A percentile compares a stretch with the other conserved stretches of the same genome.
Evolutionary conservation across 2,797 vertebrate species (phyloP).

Genomic region (Lepus oiostolus): DNA sequence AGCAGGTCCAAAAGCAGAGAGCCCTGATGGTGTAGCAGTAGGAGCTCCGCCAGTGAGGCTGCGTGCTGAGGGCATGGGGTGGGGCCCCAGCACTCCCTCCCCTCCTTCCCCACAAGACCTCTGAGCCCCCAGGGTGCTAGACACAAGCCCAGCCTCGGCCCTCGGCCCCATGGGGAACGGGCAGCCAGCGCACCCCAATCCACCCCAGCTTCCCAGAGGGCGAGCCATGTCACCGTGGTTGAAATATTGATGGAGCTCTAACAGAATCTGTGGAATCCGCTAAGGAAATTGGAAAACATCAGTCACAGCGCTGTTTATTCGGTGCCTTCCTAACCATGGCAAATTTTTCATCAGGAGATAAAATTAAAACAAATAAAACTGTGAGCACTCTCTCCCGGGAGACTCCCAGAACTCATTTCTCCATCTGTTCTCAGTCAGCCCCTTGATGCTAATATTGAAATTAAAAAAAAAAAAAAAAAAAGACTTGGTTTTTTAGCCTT

Average conservation of each 20-base stretch:
- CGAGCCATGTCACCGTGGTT: background rate
- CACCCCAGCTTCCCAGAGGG: background rate
- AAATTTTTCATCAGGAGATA: slow-evolving; percentile 78
- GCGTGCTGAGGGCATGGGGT: background rate
- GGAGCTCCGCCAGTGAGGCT: background rate
- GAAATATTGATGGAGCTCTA: slow-evolving; percentile 55
- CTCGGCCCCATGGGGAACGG: accelerated
- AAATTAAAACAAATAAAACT: slow-evolving; percentile 81
- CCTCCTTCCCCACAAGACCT: background rate
- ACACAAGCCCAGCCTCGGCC: no score
- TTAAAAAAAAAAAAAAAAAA: background rate
- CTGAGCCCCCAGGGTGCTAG: background rate
- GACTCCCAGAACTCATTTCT: slow-evolving; percentile 59
- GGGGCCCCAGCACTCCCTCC: background rate
- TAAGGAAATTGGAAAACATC: slow-evolving; percentile 70
- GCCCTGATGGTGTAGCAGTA: accelerated
- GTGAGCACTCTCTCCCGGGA: slow-evolving; percentile 47
- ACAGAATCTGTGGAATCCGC: slow-evolving; percentile 18
- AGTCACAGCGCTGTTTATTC: slow-evolving; percentile 61
- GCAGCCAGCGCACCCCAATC: background rate
- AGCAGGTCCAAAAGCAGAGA: no score
- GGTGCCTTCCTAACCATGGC: slow-evolving; percentile 64
- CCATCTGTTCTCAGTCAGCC: slow-evolving; percentile 49
- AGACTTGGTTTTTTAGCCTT: background rate
- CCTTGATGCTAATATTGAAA: slow-evolving; percentile 40